These are phyloP conservation scores for Trisateles emortualis DNA, from an alignment of 2,888 invertebrate genomes.

Conservation along the genomic window DNA sequence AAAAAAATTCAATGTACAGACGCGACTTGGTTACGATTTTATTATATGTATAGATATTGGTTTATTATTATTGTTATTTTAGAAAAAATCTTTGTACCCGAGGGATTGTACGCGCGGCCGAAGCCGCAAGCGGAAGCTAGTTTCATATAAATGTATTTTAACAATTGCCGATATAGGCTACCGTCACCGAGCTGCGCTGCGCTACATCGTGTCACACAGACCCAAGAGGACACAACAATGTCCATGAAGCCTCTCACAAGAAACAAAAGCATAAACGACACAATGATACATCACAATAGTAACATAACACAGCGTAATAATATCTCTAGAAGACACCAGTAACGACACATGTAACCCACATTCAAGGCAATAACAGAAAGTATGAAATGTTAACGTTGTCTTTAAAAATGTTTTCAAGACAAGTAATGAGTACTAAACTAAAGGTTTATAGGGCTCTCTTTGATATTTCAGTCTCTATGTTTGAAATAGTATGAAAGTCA, in stretches of 20 bases:
- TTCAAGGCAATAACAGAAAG: conserved; percentile 40
- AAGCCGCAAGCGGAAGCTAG: too few relatives aligned
- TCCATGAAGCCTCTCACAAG: background rate
- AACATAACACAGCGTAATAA: conserved; percentile 37
- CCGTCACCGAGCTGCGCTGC: too few relatives aligned
- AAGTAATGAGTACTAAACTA: conserved; percentile 21
- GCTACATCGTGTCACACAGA: background rate
- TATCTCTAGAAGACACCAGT: conserved; percentile 35
- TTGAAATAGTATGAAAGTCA: conserved; percentile 1
- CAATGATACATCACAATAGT: conserved; percentile 39
- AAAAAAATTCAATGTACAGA: too few relatives aligned
- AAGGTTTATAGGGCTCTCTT: conserved; percentile 10
- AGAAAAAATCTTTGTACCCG: too few relatives aligned
- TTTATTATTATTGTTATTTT: too few relatives aligned
- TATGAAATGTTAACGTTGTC: conserved; percentile 39
- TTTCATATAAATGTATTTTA: too few relatives aligned
- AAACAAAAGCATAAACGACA: conserved; percentile 32
- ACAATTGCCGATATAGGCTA: too few relatives aligned
- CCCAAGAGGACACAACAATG: conserved; percentile 6
- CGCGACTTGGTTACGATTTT: too few relatives aligned
- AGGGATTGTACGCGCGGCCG: too few relatives aligned
- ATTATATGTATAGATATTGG: too few relatives aligned
- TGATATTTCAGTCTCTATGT: conserved; percentile 7
- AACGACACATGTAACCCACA: conserved; percentile 44
- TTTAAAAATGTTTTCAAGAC: conserved; percentile 23